These are phyloP conservation scores for Dolichoris vasculosae DNA, from an alignment of 1,140 invertebrate genomes.

Conservation along the genomic window DNA sequence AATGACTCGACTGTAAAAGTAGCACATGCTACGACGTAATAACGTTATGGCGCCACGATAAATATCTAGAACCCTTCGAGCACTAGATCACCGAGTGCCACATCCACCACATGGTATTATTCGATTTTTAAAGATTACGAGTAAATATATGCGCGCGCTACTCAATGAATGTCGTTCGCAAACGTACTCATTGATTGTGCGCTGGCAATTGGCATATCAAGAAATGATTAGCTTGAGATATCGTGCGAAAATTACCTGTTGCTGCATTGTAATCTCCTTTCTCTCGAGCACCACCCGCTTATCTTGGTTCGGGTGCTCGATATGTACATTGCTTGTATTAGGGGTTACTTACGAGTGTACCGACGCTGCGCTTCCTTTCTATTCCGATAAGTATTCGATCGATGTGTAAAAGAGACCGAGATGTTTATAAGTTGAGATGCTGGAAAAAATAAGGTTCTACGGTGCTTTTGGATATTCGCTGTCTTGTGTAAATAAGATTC, in stretches of 20 bases:
- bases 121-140: constrained; percentile 9
- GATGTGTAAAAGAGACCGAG: not conserved
- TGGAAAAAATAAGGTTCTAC: not conserved
- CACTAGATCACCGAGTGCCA: not conserved
- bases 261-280: constrained; percentile 45
- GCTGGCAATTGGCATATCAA: not conserved
- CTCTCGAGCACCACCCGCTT: constrained; percentile 31
- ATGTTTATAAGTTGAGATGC: not conserved
- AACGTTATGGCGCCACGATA: not conserved
- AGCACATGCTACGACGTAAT: not conserved
- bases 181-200: not conserved
- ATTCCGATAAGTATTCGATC: not conserved
- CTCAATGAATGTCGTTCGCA: not conserved
- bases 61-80: not conserved
- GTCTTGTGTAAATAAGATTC: too few species aligned
- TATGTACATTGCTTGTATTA: not conserved
- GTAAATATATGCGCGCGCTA: constrained; percentile 1
- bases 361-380: not conserved
- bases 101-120: not conserved
- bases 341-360: not conserved
- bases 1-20: not conserved
- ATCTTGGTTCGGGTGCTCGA: not conserved
- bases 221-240: constrained; percentile 36
- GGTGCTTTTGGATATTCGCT: too few species aligned
- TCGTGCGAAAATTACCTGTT: constrained; percentile 32